Percentiles rank a stretch among this genome's conserved stretches.
Conservation (phyloP, 2,113 vertebrate species). For the Ophiodon elongatus region DNA sequence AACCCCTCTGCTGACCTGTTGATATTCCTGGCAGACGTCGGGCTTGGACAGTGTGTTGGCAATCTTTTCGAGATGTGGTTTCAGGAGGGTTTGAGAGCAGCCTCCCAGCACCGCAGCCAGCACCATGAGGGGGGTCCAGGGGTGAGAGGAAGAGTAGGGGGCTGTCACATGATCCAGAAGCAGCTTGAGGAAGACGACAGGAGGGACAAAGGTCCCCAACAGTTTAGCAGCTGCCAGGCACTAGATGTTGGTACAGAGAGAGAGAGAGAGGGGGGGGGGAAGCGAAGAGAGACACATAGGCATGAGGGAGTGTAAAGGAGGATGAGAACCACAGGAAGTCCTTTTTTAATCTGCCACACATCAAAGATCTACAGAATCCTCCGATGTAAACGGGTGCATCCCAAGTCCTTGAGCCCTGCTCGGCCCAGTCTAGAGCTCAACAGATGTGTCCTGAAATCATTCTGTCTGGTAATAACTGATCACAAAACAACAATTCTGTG, state of each 20-base stretch:
- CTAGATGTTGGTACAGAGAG: constrained; percentile 74
- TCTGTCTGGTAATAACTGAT: background rate
- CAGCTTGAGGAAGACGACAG: constrained; percentile 90
- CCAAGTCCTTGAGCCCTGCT: constrained; percentile 58
- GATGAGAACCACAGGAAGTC: constrained; percentile 40
- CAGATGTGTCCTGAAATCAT: constrained; percentile 59
- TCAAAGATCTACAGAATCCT: constrained; percentile 49
- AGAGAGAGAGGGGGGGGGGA: background rate
- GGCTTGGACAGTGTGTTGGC: constrained; percentile 79
- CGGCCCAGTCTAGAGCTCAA: constrained; percentile 27
- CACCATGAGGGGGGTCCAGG: constrained; percentile 87
- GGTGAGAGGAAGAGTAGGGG: constrained; percentile 79
- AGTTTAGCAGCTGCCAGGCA: constrained; percentile 88
- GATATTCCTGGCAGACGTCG: constrained; percentile 87
- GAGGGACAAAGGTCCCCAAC: constrained; percentile 90
- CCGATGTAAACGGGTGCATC: constrained; percentile 66
- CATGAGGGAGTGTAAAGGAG: constrained; percentile 5
- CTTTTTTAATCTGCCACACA: constrained; percentile 32
- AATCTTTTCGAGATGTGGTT: constrained; percentile 85
- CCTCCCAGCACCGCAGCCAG: constrained; percentile 87
- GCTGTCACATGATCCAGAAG: constrained; percentile 83
- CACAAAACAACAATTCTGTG: constrained; percentile 15
- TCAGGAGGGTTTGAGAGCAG: constrained; percentile 83
- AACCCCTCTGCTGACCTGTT: constrained; percentile 85
- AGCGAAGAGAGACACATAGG: constrained; percentile 11